Conservation (phyloP, 2,888 invertebrate genomes). For the Trypoxylon attenuatum region DNA sequence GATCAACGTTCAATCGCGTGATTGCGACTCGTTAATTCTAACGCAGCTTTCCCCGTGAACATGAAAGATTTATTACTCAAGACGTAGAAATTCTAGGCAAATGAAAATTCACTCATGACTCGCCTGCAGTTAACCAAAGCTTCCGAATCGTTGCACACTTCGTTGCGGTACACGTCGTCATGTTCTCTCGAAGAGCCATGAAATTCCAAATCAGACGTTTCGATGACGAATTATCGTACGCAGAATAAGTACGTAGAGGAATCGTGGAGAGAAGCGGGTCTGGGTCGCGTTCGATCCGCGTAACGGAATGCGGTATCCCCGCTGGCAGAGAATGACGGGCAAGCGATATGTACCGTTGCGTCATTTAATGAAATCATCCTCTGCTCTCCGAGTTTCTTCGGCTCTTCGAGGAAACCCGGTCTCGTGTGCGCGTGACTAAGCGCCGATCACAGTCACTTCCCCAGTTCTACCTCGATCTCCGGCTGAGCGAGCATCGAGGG, state of each 20-base stretch:
- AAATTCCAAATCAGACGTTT: too few species aligned
- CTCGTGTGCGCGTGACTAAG: conserved; percentile 1
- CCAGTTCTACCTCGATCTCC: too few species aligned
- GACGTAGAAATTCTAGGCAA: too few species aligned
- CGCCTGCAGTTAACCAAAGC: too few species aligned
- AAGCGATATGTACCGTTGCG: conserved; percentile 57
- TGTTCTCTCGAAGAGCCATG: too few species aligned
- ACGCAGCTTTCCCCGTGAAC: too few species aligned
- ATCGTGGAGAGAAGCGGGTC: conserved; percentile 1
- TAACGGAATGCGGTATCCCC: conserved; percentile 45
- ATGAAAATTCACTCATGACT: too few species aligned
- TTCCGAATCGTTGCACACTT: too few species aligned
- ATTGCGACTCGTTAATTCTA: too few species aligned
- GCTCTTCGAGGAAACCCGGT: conserved; percentile 30
- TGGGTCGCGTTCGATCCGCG: conserved; percentile 5
- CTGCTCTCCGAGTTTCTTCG: background rate
- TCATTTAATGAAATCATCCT: conserved; percentile 60
- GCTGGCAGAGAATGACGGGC: conserved; percentile 28
- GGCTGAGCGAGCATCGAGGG: background rate
- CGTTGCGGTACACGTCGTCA: too few species aligned
- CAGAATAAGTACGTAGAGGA: background rate
- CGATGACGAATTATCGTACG: background rate
- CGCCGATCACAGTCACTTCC: background rate
- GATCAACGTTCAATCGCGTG: too few species aligned
- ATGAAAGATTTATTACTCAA: too few species aligned